Evolutionary conservation across 2,797 vertebrate genomes (phyloP).

Genomic region (Pangasius djambal): DNA sequence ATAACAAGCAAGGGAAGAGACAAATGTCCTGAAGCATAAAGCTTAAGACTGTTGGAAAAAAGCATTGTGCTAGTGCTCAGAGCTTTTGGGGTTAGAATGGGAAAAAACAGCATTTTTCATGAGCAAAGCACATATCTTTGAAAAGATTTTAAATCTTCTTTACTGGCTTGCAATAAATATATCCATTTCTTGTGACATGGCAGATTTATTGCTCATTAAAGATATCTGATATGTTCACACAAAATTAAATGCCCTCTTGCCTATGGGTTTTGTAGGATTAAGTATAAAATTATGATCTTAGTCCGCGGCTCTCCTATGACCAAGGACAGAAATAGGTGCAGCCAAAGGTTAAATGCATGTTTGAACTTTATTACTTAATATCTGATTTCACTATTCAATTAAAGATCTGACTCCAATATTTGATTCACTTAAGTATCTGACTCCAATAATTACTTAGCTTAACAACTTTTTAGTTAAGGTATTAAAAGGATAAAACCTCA

Average conservation of each 20-base stretch:
- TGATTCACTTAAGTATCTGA: background rate
- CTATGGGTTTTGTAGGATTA: background rate
- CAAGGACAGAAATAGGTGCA: background rate
- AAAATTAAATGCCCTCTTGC: background rate
- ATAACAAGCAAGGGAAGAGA: background rate
- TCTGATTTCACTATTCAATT: background rate
- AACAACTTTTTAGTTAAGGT: too few relatives aligned
- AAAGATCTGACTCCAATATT: too few relatives aligned
- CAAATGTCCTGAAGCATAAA: background rate
- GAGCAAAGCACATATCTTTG: background rate
- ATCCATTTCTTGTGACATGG: background rate
- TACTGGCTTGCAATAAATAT: background rate
- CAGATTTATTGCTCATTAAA: background rate
- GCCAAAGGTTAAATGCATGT: background rate
- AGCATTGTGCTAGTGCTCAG: background rate
- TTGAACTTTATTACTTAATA: background rate
- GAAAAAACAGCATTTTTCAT: background rate
- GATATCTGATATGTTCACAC: background rate
- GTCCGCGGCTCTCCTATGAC: background rate
- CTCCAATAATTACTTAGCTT: background rate
- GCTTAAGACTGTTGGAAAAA: background rate
- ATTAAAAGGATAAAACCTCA: too few relatives aligned
- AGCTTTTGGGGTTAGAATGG: background rate
- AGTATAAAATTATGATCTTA: background rate
- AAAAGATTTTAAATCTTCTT: background rate